These are phyloP conservation scores for Tetragnatha montana DNA, from an alignment of 2,888 invertebrate genomes.

Conservation along the genomic window DNA sequence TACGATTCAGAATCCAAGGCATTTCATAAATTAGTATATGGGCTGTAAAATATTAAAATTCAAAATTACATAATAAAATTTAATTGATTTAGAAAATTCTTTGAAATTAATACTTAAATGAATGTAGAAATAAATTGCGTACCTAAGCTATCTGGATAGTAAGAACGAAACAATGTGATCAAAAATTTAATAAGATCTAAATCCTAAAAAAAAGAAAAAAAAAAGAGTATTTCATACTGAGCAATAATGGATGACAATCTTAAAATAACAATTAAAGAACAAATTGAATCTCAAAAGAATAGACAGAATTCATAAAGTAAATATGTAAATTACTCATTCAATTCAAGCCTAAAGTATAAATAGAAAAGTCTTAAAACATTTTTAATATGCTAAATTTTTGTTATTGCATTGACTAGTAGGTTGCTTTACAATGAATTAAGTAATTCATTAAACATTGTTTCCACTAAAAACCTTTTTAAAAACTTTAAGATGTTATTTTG, in stretches of 20 bases:
- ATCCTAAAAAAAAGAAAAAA: constrained; percentile 78
- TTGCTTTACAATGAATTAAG: no score
- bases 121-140: constrained; percentile 66
- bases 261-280: no score
- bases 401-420: no score
- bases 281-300: constrained; percentile 5
- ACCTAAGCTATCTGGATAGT: constrained; percentile 84
- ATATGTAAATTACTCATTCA: no score
- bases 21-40: constrained; percentile 94
- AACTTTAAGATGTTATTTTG: background rate
- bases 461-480: background rate
- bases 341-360: no score
- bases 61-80: background rate
- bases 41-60: constrained; percentile 80
- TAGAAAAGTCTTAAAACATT: no score
- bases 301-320: no score
- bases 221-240: background rate
- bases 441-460: background rate
- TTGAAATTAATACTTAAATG: background rate
- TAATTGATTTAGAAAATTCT: background rate
- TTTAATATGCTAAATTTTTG: no score
- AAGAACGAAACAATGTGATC: constrained; percentile 89
- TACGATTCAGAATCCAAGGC: constrained; percentile 93
- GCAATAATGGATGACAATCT: no score
- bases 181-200: constrained; percentile 92